Conservation (phyloP, 2,888 invertebrate species). For the Chromoteleia sp. region DNA sequence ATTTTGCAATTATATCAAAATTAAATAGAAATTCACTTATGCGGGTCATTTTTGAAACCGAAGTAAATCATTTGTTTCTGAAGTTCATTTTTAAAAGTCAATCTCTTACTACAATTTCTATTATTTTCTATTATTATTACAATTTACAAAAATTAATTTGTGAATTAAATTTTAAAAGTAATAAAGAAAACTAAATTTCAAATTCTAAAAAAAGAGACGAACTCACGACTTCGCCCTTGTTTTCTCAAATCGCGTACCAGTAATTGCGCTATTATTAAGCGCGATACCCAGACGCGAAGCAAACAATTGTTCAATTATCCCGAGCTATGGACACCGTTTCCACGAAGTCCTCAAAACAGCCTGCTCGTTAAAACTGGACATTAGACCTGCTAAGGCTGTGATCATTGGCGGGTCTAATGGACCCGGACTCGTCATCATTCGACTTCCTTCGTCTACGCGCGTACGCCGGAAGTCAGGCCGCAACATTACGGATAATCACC, state of each 20-base stretch:
- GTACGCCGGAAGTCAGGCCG: conserved; percentile 47
- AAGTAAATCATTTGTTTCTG: no score
- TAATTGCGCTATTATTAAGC: conserved; percentile 49
- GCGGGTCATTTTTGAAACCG: no score
- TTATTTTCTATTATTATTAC: no score
- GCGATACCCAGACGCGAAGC: conserved; percentile 38
- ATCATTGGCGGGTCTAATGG: conserved; percentile 38
- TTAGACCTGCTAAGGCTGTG: conserved; percentile 27
- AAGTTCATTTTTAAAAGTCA: no score
- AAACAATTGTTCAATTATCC: conserved; percentile 54
- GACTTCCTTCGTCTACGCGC: conserved; percentile 26
- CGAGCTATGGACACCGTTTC: conserved; percentile 34
- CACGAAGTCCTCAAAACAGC: conserved; percentile 40
- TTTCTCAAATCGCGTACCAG: conserved; percentile 11
- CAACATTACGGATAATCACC: conserved; percentile 38
- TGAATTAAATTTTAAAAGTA: no score
- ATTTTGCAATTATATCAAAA: no score
- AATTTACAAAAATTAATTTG: no score
- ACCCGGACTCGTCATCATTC: conserved; percentile 37
- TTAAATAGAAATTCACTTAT: no score
- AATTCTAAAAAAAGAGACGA: background rate
- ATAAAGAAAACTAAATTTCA: no score
- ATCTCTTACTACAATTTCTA: no score
- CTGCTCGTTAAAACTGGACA: conserved; percentile 39
- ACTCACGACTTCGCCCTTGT: background rate